Evolutionary conservation across 2,797 vertebrate species (phyloP).

Genomic region (Dicrostonyx torquatus): DNA sequence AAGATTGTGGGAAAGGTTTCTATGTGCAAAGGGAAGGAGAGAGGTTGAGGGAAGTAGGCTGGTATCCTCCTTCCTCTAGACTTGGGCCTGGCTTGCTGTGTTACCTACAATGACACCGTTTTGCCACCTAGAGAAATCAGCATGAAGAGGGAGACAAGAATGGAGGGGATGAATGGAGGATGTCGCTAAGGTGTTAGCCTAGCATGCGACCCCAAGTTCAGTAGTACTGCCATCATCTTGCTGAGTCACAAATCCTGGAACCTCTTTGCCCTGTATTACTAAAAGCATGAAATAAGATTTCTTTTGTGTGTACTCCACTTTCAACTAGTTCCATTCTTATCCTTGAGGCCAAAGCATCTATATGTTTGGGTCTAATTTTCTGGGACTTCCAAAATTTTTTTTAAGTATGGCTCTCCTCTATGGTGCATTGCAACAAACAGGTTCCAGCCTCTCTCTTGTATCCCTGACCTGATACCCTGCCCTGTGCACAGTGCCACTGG

Average conservation of each 20-base stretch:
- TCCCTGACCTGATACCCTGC: neutral
- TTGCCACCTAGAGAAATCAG: neutral
- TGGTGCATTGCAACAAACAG: neutral
- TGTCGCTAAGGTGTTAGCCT: neutral
- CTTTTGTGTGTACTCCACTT: neutral
- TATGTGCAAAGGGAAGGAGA: neutral
- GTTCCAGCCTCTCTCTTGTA: neutral
- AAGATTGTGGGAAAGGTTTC: neutral
- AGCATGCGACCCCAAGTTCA: neutral
- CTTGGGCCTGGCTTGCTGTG: neutral
- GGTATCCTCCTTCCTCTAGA: neutral
- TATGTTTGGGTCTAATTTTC: neutral
- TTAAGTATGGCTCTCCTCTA: neutral
- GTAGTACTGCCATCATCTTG: neutral
- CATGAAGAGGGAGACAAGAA: neutral
- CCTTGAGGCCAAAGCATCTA: conserved; percentile 14
- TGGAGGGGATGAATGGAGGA: neutral
- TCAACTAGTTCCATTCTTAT: conserved; percentile 22
- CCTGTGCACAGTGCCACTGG: neutral
- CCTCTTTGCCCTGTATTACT: neutral
- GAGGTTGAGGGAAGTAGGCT: neutral
- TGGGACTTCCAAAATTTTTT: neutral
- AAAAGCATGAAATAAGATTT: neutral
- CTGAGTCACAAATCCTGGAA: neutral
- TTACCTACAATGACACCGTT: neutral